phyloP scores from a whole-genome alignment of 2,888 invertebrate genomes.

The Nycteola revayana region DNA sequence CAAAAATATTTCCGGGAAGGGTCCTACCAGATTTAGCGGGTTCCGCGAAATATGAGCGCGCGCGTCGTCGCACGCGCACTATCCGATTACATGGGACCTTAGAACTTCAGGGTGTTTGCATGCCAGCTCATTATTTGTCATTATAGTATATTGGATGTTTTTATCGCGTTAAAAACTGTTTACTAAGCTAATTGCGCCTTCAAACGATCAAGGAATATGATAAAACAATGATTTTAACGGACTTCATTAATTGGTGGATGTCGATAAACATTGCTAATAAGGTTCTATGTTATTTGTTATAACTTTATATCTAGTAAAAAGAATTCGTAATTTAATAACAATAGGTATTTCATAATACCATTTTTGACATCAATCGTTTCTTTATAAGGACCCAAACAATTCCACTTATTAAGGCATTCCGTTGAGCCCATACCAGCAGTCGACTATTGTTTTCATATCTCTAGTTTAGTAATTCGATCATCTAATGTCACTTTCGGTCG shows the following conservation, averaged over 20 bases:
- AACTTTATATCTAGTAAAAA: no score
- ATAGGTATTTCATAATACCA: conserved; percentile 19
- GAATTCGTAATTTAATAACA: conserved; percentile 15
- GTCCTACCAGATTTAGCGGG: conserved; percentile 29
- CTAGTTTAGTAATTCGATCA: conserved; percentile 46
- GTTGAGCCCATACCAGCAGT: conserved; percentile 15
- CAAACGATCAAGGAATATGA: no score
- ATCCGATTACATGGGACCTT: conserved; percentile 37
- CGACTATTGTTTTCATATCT: conserved; percentile 38
- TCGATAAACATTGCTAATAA: no score
- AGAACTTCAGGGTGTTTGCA: conserved; percentile 24
- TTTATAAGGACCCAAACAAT: conserved; percentile 21
- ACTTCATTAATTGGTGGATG: no score
- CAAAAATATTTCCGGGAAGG: conserved; percentile 52
- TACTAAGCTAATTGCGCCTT: no score
- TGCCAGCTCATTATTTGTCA: conserved; percentile 20
- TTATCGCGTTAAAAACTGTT: conserved; percentile 9
- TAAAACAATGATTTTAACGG: no score
- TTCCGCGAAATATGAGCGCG: conserved; percentile 49
- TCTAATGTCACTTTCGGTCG: conserved; percentile 41
- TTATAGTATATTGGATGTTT: no score
- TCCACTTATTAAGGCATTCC: conserved; percentile 30
- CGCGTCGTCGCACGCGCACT: conserved; percentile 38
- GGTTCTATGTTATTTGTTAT: no score
- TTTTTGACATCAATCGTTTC: conserved; percentile 20